Evolutionary conservation across 2,888 invertebrate genomes (phyloP), one percentile per base, ranked within the genome.

Genomic region (Meandrusa payeni): DNA sequence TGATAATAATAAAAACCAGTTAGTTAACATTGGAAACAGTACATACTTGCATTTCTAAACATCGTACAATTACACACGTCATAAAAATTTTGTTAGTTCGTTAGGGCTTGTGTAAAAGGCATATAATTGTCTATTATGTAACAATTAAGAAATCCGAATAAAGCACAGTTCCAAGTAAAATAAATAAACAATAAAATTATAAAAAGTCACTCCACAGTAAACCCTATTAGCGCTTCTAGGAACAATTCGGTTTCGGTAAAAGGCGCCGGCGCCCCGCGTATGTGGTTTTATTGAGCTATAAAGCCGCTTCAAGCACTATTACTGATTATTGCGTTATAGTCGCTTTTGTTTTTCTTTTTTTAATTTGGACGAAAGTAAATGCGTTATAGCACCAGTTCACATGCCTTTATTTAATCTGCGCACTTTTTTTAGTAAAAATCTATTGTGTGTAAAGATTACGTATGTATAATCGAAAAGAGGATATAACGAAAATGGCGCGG

Each of bases 251-350:
- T 54, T 56, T 55, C 33, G 54, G 46, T 56, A 55, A 58, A 51
- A 52, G 61, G 61, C 54, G 56, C 52, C 63, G 59, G 55, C 51
- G 53, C 48, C 48, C 47, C 34, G 32, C 34, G 45, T 42, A 46
- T 38, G 36, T 38, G 46, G 38, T 53, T 69, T 69, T 71, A 68
- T 69, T 54, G 58, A 41, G 48, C 58, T 51, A 63, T 69, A 67
- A 70, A 70, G 48, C 55, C 48, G 58, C 54, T 60, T 55, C 57
- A 64, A 59, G 47, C 42, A 41, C 58, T 56, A 67, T 65, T 68
- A 69, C 59, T 47, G 59, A 68, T 69, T 72, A 69, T 70, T 63
- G 63, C 59, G 67, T 61, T 66, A 66, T 59, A 50, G 56, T 32
- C 7, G 38, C 27, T 27, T 37, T 39, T 41, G 29, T 46, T 5